Evolutionary conservation across 2,797 vertebrate species (phyloP).

Genomic region (Phoebastria nigripes): DNA sequence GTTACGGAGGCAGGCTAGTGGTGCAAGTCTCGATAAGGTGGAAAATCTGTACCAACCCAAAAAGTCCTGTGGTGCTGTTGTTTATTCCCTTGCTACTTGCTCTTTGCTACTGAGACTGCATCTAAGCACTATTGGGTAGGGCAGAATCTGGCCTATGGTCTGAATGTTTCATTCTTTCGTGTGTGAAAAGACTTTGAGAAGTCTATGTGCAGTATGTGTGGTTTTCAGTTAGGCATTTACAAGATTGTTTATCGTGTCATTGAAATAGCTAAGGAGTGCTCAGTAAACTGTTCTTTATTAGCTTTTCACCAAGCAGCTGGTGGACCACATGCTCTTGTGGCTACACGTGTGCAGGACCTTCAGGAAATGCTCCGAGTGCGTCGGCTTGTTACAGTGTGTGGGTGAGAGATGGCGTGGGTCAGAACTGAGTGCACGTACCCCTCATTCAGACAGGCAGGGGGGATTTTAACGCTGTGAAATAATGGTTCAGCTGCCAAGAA

Average conservation of each 20-base stretch:
- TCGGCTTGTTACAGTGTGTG: accelerated
- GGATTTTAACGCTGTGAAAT: background rate
- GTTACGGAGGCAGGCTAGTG: background rate
- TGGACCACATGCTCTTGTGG: background rate
- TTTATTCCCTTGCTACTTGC: background rate
- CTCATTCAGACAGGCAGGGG: background rate
- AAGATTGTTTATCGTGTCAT: background rate
- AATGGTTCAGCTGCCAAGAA: background rate
- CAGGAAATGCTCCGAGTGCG: accelerated
- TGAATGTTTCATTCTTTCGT: background rate
- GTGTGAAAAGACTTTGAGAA: background rate
- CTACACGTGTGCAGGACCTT: background rate
- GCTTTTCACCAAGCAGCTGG: background rate
- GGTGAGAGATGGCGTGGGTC: background rate
- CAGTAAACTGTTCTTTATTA: background rate
- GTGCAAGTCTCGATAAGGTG: background rate
- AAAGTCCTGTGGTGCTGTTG: background rate
- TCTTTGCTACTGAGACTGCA: background rate
- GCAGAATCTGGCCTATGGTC: background rate
- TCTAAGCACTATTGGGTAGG: background rate
- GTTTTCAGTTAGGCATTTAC: background rate
- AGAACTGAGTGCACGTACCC: accelerated
- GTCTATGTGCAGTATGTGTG: background rate
- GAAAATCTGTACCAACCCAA: background rate
- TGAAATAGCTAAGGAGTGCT: background rate